Base-by-base conservation (phyloP, 2,113 vertebrate species). In the Crotalus horridus region DNA sequence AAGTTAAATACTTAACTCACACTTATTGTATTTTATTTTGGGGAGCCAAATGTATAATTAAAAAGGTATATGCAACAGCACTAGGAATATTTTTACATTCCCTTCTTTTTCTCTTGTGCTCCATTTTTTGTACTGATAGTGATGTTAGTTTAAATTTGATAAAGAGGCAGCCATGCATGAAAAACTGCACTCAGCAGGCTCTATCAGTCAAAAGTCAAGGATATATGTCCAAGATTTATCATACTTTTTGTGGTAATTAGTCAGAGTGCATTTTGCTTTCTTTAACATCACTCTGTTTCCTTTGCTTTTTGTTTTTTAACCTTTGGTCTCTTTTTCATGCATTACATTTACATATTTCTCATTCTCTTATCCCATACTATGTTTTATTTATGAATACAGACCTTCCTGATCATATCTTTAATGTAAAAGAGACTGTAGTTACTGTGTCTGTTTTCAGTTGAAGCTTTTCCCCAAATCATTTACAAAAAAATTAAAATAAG, bases 301-400 rank as follows among this genome's bases (percentile, higher is more conserved):
- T 20, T 51, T 96, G 96, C 95, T 97, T 95, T 96, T 94, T 94
- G 94, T 96, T 95, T 93, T 94, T 92, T 88, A 39, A 90, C 54
- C 89, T 64, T 93, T 86, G 46, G 46, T 61, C 54, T 87, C 46
- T 85, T 86, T 89, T 51, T 85, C 55, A 95, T 96, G 95, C 96
- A 96, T 96, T 97, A 94, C 95, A 97, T 97, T 97, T 97, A 97
- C 95, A 95, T 93, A 96, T 97, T 97, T 97, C 96, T 96, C 95
- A 96, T 94, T 95, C 95, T 97, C 94, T 96, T 96, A 95, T 95
- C 96, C 93, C 92, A 94, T 95, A 96, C 94, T 93, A 97, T 98
- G 97, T 97, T 98, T 98, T 97, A 98, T 98, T 98, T 98, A 98
- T 98, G 97, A 98, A 97, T 96, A 96, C 69, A 97, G 95, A 94